phyloP scores from a whole-genome alignment of 2,113 vertebrate genomes.

The Poeciliopsis occidentalis region DNA sequence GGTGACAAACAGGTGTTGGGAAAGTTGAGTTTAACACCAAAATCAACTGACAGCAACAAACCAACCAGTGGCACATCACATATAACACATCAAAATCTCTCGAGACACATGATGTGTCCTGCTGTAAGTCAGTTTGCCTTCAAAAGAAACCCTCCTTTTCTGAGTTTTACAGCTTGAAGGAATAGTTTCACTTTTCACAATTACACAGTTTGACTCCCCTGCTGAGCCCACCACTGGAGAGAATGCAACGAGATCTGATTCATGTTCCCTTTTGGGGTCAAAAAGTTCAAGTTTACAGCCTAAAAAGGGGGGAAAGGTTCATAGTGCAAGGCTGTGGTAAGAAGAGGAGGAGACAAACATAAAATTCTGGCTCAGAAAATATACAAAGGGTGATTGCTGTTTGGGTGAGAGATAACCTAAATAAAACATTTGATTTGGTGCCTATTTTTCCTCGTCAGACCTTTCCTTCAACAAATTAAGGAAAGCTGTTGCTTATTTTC shows the following conservation, averaged over 20 bases:
- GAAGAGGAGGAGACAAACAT: constrained; percentile 4
- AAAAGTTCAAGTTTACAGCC: neutral
- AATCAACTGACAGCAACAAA: constrained; percentile 6
- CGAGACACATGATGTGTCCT: neutral
- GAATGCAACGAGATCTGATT: constrained; percentile 25
- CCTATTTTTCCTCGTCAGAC: too few species aligned
- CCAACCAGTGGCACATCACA: too few species aligned
- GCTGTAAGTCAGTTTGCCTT: neutral
- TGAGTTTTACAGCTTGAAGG: neutral
- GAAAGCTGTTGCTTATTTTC: neutral
- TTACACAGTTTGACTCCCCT: constrained; percentile 10
- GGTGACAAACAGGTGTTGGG: neutral
- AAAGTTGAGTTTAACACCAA: constrained; percentile 18
- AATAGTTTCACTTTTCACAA: neutral
- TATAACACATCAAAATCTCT: neutral
- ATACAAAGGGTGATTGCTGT: neutral
- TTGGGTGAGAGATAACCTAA: too few species aligned
- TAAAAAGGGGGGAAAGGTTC: neutral
- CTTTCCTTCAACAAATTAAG: too few species aligned
- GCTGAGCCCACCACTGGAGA: constrained; percentile 11
- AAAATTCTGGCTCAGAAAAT: neutral
- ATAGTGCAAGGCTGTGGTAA: neutral
- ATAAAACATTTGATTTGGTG: too few species aligned
- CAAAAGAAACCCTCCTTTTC: neutral
- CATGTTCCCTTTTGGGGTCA: neutral